Base-by-base conservation (phyloP, 2,888 invertebrate species). In the Callinectes sapidus region DNA sequence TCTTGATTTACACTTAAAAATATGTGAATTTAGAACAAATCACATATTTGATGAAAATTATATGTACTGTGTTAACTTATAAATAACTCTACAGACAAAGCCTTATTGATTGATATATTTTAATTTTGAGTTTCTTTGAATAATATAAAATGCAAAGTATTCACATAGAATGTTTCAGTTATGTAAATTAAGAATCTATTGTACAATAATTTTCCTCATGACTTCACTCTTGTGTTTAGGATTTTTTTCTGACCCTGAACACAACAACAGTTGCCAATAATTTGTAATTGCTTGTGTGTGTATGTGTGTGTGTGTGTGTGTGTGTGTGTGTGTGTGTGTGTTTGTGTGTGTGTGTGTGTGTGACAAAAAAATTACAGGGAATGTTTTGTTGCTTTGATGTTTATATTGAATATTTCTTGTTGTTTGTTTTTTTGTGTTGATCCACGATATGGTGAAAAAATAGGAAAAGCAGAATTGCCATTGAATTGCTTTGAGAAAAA, bases 251-350 rank as follows among this genome's bases (percentile, higher is more conserved):
- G 5, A n/a, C 14, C n/a, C 81, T 81, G 16, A 81, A 16, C 81
- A 81, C 81, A 81, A 1, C 81, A 81, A 81, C 81, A 35, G 81
- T 81, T 81, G 81, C 81, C 81, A 81, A 81, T 81, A 81, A 35
- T 81, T 35, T 81, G 35, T 81, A 81, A 35, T 81, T 32, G 14
- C 35, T 14, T 2, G n/a, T 35, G 81, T 81, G 8, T 81, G 66
- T 81, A 14, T 14, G 14, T 81, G 35, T 81, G 35, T 81, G 77
- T 77, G 28, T 32, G 5, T 32, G 77, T 77, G 32, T 77, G 28
- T 77, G 6, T 77, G 32, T 77, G 28, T 32, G 77, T 32, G 77
- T 35, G 71, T 32, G 32, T 81, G 32, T 81, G 32, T 81, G 35
- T 81, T 16, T 71, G 35, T 81, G 35, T 81, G 81, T 71, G 71